Conservation (phyloP, 2,888 invertebrate genomes). For the Digitonthophagus gazella region DNA sequence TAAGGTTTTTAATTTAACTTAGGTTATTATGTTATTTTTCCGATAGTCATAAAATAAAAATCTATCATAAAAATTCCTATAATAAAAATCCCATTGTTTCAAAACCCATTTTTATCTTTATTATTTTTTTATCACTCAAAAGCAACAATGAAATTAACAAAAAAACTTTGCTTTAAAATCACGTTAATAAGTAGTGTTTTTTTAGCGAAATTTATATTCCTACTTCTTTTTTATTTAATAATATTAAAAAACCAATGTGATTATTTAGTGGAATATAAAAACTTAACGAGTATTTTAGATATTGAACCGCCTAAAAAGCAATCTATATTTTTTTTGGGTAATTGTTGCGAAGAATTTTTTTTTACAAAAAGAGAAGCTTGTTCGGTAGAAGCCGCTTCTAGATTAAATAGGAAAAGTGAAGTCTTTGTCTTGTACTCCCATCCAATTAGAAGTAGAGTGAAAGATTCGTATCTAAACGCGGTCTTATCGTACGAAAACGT, state of each 20-base stretch:
- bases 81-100: too few relatives aligned
- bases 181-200: background rate
- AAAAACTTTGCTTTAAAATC: background rate
- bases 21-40: background rate
- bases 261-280: background rate
- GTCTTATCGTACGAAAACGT: conserved; percentile 2
- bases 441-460: background rate
- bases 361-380: conserved; percentile 6
- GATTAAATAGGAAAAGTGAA: background rate
- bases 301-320: background rate
- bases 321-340: conserved; percentile 2
- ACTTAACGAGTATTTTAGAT: background rate
- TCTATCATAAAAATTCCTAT: too few relatives aligned
- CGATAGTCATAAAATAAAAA: background rate
- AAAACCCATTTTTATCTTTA: too few relatives aligned
- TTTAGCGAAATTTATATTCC: background rate
- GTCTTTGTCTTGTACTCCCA: conserved; percentile 5
- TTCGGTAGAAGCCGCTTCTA: conserved; percentile 1
- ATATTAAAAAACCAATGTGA: background rate
- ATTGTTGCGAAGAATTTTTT: background rate
- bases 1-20: background rate
- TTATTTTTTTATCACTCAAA: too few relatives aligned
- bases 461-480: background rate
- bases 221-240: background rate
- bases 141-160: background rate